A percentile compares a stretch with the other conserved stretches of the same genome.
Evolutionary conservation across 2,797 vertebrate species (phyloP).

Genomic region (Sebastes baramenuke): DNA sequence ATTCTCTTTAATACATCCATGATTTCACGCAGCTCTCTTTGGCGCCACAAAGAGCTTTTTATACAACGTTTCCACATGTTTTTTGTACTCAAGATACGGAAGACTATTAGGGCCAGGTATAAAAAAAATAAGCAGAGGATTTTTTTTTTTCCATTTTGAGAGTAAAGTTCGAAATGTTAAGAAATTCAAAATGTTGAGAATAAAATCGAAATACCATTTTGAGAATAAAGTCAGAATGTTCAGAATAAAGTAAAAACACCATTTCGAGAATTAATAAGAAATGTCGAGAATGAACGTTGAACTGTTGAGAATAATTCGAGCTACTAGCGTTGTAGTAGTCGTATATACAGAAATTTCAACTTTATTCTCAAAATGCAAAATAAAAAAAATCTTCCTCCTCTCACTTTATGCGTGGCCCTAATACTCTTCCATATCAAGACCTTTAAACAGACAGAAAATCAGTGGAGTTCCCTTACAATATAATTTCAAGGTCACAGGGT

Average conservation of each 20-base stretch:
- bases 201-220: too few relatives aligned
- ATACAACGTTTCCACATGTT: too few relatives aligned
- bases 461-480: background rate
- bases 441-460: background rate
- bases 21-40: background rate
- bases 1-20: background rate
- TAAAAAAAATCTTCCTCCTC: background rate
- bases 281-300: background rate
- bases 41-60: too few relatives aligned
- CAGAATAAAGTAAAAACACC: too few relatives aligned
- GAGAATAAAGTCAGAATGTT: too few relatives aligned
- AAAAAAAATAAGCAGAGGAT: rapidly evolving
- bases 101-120: background rate
- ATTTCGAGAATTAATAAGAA: background rate
- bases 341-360: background rate
- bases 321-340: rapidly evolving
- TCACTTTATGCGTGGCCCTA: too few relatives aligned
- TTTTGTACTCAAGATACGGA: too few relatives aligned
- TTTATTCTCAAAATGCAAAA: background rate
- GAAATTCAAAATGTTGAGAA: background rate
- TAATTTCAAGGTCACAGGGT: background rate
- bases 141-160: too few relatives aligned
- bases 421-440: too few relatives aligned
- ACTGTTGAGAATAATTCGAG: background rate
- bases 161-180: too few relatives aligned